phyloP scores from a whole-genome alignment of 2,113 vertebrate species.

The Caranx ignobilis region DNA sequence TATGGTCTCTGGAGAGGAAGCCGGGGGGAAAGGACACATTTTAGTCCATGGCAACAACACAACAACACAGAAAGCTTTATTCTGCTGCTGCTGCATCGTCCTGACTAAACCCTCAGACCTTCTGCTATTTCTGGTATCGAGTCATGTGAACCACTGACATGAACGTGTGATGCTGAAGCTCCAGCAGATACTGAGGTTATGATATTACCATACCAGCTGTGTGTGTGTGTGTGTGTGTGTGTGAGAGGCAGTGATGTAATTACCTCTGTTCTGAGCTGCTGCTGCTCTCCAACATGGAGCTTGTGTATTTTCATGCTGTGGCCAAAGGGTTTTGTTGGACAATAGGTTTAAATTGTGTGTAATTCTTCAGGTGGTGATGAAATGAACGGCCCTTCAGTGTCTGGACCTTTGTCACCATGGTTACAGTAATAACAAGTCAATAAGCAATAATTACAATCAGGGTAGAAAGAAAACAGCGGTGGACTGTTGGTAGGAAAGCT shows the following conservation, averaged over 20 bases:
- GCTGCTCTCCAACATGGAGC: background rate
- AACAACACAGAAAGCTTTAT: constrained; percentile 48
- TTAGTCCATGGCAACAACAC: constrained; percentile 40
- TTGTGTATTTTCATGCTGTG: background rate
- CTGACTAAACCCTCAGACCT: background rate
- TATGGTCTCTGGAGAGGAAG: constrained; percentile 42
- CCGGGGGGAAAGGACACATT: constrained; percentile 15
- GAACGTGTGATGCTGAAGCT: constrained; percentile 12
- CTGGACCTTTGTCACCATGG: no score
- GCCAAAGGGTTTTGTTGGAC: background rate
- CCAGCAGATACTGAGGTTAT: constrained; percentile 15
- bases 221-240: background rate
- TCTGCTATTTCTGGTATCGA: constrained; percentile 40
- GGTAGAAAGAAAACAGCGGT: no score
- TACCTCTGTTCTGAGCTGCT: constrained; percentile 19
- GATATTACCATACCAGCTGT: constrained; percentile 40
- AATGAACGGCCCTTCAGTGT: no score
- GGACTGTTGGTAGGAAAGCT: no score
- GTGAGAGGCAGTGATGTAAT: constrained; percentile 1
- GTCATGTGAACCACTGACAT: constrained; percentile 46
- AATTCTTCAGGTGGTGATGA: background rate
- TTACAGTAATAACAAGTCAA: no score
- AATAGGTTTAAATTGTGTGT: constrained; percentile 5
- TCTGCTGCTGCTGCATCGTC: background rate
- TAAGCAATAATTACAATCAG: no score